Evolutionary conservation across 2,888 invertebrate species (phyloP).

Genomic region (Girardia tigrina): DNA sequence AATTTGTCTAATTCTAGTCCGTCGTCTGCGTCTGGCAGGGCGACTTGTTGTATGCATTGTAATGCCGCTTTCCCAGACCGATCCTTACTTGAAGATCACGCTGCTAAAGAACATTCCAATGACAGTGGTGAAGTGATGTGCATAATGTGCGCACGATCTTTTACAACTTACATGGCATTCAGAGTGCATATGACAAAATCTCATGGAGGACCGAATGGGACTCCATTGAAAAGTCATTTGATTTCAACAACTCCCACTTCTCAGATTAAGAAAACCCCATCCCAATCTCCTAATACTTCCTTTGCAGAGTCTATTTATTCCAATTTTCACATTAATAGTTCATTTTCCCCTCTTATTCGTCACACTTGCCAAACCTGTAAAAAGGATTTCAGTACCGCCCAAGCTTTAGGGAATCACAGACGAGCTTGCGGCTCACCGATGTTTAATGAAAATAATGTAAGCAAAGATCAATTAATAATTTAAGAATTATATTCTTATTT

Average conservation of each 20-base stretch:
- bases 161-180: slow-evolving; percentile 4
- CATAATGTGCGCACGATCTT: background rate
- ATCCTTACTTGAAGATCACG: background rate
- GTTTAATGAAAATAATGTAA: background rate
- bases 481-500: background rate
- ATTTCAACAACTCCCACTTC: background rate
- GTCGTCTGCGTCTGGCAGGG: background rate
- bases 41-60: slow-evolving; percentile 10
- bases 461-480: slow-evolving; percentile 1
- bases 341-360: background rate
- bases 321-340: background rate
- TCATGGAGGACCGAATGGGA: slow-evolving; percentile 1
- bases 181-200: background rate
- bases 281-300: background rate
- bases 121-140: slow-evolving; percentile 6
- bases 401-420: slow-evolving; percentile 10
- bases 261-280: too few species aligned
- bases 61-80: background rate
- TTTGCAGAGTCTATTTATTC: background rate
- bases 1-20: background rate
- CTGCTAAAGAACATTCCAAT: slow-evolving; percentile 2
- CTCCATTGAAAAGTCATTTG: background rate
- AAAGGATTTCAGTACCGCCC: slow-evolving; percentile 5
- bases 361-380: background rate
- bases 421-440: background rate